A percentile compares a stretch with the other conserved stretches of the same genome.
Evolutionary conservation across 2,888 invertebrate species (phyloP).

Genomic region (Aporophyla nigra): DNA sequence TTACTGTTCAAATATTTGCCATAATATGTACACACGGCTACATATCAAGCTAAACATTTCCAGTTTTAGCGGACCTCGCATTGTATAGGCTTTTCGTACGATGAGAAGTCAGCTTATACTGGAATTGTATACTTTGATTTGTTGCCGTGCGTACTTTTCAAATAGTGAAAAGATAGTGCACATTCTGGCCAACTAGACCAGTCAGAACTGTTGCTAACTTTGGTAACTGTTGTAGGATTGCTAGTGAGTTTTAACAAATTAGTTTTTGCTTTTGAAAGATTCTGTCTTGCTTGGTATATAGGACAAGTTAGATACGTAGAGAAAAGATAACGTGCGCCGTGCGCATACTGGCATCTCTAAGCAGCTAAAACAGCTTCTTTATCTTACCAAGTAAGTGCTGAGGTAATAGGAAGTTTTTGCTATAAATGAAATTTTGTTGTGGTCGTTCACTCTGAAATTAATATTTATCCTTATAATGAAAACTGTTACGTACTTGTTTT

Average conservation of each 20-base stretch:
- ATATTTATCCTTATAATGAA: background rate
- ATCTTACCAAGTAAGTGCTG: background rate
- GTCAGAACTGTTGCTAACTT: background rate
- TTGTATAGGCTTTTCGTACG: too few species aligned
- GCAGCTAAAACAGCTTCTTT: background rate
- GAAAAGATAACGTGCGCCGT: background rate
- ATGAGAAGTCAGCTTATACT: too few species aligned
- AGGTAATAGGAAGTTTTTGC: too few species aligned
- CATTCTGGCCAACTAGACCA: background rate
- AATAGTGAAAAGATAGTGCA: background rate
- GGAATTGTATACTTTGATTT: too few species aligned
- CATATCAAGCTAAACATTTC: too few species aligned
- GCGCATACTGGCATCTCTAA: background rate
- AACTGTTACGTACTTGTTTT: background rate
- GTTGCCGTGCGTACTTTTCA: too few species aligned
- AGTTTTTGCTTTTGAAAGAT: background rate
- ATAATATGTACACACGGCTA: background rate
- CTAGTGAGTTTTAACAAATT: background rate
- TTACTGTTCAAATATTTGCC: background rate
- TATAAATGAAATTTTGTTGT: background rate
- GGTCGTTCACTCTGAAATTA: background rate
- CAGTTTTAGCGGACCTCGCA: too few species aligned
- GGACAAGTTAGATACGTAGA: background rate
- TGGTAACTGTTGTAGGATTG: background rate
- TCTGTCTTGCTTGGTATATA: conserved; percentile 1